Evolutionary conservation across 2,888 invertebrate species (phyloP).

Genomic region (Cryptocheilus praepositus): DNA sequence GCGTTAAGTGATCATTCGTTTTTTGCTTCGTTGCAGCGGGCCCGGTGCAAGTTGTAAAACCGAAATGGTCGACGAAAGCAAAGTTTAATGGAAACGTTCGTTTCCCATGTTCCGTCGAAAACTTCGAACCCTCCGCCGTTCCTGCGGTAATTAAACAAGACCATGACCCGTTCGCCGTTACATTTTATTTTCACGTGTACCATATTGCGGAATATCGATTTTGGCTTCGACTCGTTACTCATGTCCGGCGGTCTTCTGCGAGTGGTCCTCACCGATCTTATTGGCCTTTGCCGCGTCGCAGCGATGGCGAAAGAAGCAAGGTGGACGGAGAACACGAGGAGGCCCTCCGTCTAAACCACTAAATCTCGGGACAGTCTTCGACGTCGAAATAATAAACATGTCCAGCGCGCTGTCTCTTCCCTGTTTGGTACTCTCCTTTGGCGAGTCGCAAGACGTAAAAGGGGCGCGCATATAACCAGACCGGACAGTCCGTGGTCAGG

Average conservation of each 20-base stretch:
- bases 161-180: too few species aligned
- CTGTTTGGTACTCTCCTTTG: constrained; percentile 13
- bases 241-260: constrained; percentile 16
- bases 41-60: too few species aligned
- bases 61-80: too few species aligned
- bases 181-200: too few species aligned
- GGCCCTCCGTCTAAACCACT: constrained; percentile 42
- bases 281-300: constrained; percentile 33
- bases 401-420: constrained; percentile 48
- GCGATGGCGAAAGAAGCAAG: neutral
- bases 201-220: neutral
- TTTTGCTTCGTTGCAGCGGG: too few species aligned
- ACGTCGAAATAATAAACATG: constrained; percentile 59
- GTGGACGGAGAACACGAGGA: constrained; percentile 17
- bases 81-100: too few species aligned
- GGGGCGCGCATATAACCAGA: constrained; percentile 40
- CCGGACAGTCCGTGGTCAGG: constrained; percentile 6
- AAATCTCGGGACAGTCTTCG: constrained; percentile 54
- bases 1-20: too few species aligned
- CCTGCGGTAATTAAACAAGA: too few species aligned
- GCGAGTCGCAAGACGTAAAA: constrained; percentile 42
- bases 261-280: constrained; percentile 32
- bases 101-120: too few species aligned
- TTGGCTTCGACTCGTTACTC: constrained; percentile 15
- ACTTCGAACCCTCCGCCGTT: too few species aligned